Conservation (phyloP, 2,888 invertebrate species). For the Sarcophaga variegata region DNA sequence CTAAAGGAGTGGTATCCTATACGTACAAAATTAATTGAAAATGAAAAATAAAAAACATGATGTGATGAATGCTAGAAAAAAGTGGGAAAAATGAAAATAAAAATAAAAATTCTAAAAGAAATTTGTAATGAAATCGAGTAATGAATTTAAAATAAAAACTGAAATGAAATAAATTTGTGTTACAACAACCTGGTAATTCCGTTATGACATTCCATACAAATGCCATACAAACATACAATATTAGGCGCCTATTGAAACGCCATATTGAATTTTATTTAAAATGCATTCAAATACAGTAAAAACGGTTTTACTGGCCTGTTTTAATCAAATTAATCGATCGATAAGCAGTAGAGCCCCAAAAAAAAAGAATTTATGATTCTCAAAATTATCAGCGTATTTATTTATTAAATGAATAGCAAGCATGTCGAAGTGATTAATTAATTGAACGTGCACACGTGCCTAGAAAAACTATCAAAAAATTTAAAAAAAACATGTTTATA, state of each 20-base stretch:
- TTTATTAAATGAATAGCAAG: background rate
- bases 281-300: background rate
- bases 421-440: background rate
- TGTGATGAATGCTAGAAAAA: constrained; percentile 10
- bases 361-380: constrained; percentile 20
- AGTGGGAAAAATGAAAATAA: constrained; percentile 6
- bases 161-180: background rate
- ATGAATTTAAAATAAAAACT: constrained; percentile 32
- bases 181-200: constrained; percentile 35
- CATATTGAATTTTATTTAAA: constrained; percentile 1
- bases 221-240: background rate
- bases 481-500: too few relatives aligned
- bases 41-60: constrained; percentile 14
- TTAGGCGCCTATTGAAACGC: constrained; percentile 14
- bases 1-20: constrained; percentile 66
- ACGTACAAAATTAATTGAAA: constrained; percentile 27
- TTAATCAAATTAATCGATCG: background rate
- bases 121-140: constrained; percentile 17
- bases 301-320: background rate
- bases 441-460: too few relatives aligned
- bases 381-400: constrained; percentile 1
- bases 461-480: too few relatives aligned
- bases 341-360: background rate
- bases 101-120: background rate
- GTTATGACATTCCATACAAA: constrained; percentile 4